Evolutionary conservation across 2,888 invertebrate genomes (phyloP), one percentile per base, ranked within the genome.

Genomic region (Iphiclides podalirius): DNA sequence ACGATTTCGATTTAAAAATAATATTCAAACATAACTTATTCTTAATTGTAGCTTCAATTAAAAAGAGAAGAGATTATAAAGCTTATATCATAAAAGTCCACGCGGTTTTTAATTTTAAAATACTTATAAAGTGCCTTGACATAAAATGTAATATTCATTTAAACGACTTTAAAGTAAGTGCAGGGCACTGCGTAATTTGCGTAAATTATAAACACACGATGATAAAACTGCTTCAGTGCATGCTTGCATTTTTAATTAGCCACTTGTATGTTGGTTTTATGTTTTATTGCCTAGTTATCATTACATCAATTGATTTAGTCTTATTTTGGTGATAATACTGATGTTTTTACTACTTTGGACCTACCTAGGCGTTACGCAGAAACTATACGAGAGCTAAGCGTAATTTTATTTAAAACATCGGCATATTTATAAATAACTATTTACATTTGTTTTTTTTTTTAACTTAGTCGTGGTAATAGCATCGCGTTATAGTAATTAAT

Each of bases 151-250:
- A 38, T 43, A 43, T 43, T 38, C 33, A 43, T 43, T 43, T 34
- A 43, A 37, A 41, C 28, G 42, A 33, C 42, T 20, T 43, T 33
- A 33, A 49, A 42, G 12, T 47, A 42, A 42, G 42, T 23, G 20
- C 37, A 33, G 42, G 4, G 23, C 33, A 12, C n/a, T 37, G 47
- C 31, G 48, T 48, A 43, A 49, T 49, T 49, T 49, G 38, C 38
- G 37, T 49, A 43, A 43, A 49, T 49, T 49, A 47, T 41, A 47
- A 47, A 41, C 47, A 41, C 47, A 20, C 46, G 39, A 35, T 47
- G 35, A 48, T 37, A 42, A 42, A 42, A 42, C 42, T 20, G 8
- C 9, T 28, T 4, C 31, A 14, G 12, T 38, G 38, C 23, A 6
- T 37, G 34, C 35, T 13, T 40, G 37, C 31, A 23, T 43, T 47